These are phyloP conservation scores for Scophthalmus maximus DNA, from an alignment of 2,113 vertebrate species.

Conservation along the genomic window DNA sequence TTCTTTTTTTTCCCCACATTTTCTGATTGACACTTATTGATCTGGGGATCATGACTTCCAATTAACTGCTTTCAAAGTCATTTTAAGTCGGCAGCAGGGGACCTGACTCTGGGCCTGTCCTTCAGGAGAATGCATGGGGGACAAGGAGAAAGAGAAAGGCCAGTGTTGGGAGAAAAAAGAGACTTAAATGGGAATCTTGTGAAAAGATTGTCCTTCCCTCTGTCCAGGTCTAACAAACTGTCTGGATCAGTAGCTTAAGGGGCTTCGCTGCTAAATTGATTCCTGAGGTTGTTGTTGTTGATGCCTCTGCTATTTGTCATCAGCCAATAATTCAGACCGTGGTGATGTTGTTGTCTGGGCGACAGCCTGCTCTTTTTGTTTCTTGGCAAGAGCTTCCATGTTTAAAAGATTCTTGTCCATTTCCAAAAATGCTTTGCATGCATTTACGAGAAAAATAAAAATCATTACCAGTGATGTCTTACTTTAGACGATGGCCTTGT, in stretches of 20 bases:
- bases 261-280: conserved; percentile 52
- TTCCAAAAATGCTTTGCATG: conserved; percentile 41
- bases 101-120: conserved; percentile 51
- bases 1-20: too few relatives aligned
- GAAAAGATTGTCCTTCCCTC: conserved; percentile 37
- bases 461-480: conserved; percentile 3
- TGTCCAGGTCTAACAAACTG: conserved; percentile 45
- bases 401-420: conserved; percentile 8
- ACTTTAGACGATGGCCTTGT: background rate
- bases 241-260: conserved; percentile 62
- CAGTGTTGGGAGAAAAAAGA: conserved; percentile 12
- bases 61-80: conserved; percentile 82
- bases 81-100: conserved; percentile 64
- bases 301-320: conserved; percentile 44
- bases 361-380: conserved; percentile 26
- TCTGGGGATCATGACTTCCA: conserved; percentile 79
- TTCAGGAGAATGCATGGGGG: conserved; percentile 38
- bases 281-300: conserved; percentile 52
- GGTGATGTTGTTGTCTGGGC: conserved; percentile 25
- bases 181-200: conserved; percentile 38
- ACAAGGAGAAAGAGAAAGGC: conserved; percentile 10
- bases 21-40: conserved; percentile 78
- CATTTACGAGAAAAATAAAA: conserved; percentile 21
- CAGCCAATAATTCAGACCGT: conserved; percentile 44
- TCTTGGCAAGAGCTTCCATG: conserved; percentile 13